Evolutionary conservation across 2,797 vertebrate genomes (phyloP).

Genomic region (Sitta carolinensis): DNA sequence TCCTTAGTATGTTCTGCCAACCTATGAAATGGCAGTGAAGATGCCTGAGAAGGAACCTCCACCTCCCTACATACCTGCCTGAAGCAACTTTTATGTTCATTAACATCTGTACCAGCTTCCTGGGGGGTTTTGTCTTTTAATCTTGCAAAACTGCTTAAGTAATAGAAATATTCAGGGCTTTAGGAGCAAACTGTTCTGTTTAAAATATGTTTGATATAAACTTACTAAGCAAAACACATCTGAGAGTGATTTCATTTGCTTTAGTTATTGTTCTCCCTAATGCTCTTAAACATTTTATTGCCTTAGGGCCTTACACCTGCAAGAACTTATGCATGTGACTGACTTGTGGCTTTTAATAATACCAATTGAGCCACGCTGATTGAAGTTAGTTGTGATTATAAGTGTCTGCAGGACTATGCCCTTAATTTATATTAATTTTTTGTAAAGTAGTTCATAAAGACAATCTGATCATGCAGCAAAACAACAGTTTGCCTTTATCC

Average conservation of each 20-base stretch:
- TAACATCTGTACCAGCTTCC: constrained; percentile 75
- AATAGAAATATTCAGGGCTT: constrained; percentile 68
- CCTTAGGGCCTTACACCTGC: constrained; percentile 55
- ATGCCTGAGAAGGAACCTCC: constrained; percentile 97
- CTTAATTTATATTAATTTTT: constrained; percentile 67
- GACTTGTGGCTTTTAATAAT: constrained; percentile 52
- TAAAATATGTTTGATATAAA: constrained; percentile 70
- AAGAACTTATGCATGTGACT: constrained; percentile 45
- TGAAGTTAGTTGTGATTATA: constrained; percentile 8
- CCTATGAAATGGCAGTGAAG: constrained; percentile 98
- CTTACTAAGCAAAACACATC: constrained; percentile 62
- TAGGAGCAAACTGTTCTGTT: constrained; percentile 68
- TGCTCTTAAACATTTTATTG: constrained; percentile 65
- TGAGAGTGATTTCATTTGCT: constrained; percentile 67
- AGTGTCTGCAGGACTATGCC: constrained; percentile 44
- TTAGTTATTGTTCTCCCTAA: constrained; percentile 71
- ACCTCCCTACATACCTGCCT: constrained; percentile 94
- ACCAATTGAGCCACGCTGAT: constrained; percentile 4
- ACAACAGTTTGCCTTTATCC: constrained; percentile 65
- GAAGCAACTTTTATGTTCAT: constrained; percentile 69
- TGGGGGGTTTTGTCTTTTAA: constrained; percentile 59
- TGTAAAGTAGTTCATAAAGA: constrained; percentile 68
- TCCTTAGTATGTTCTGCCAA: constrained; percentile 92
- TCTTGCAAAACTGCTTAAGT: constrained; percentile 74
- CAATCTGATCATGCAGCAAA: constrained; percentile 71